Evolutionary conservation across 2,113 vertebrate genomes (phyloP).

Genomic region (Chaenogobius annularis): DNA sequence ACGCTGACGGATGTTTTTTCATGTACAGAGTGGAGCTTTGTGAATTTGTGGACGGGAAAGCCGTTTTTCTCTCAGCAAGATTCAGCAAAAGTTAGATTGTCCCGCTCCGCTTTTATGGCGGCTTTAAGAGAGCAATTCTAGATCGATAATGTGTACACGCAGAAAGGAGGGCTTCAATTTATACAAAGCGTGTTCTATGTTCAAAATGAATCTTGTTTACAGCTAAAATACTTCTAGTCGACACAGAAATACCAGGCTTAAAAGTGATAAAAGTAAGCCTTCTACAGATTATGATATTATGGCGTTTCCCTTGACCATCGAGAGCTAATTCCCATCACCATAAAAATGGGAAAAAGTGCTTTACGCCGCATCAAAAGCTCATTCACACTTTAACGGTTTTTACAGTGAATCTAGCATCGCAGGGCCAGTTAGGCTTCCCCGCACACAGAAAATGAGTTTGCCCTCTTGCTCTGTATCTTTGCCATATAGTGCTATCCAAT

Average conservation of each 20-base stretch:
- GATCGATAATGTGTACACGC: no score
- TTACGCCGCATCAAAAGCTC: conserved; percentile 7
- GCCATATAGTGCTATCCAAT: conserved; percentile 34
- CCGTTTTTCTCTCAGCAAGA: no score
- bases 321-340: conserved; percentile 28
- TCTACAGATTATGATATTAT: conserved; percentile 28
- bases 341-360: conserved; percentile 18
- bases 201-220: not conserved
- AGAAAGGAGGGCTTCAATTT: no score
- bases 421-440: conserved; percentile 9
- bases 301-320: not conserved
- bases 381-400: conserved; percentile 20
- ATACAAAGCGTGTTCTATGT: no score
- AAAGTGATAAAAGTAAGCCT: conserved; percentile 21
- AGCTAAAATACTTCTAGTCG: not conserved
- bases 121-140: no score
- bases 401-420: not conserved
- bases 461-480: conserved; percentile 32
- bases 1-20: no score
- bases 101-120: no score
- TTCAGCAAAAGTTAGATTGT: no score
- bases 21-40: no score
- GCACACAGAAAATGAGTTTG: conserved; percentile 47
- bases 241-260: not conserved
- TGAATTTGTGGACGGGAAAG: no score